Percentiles rank a stretch among this genome's conserved stretches.
These are phyloP conservation scores for Xestobium rufovillosum DNA, from an alignment of 2,888 invertebrate species.

Conservation along the genomic window DNA sequence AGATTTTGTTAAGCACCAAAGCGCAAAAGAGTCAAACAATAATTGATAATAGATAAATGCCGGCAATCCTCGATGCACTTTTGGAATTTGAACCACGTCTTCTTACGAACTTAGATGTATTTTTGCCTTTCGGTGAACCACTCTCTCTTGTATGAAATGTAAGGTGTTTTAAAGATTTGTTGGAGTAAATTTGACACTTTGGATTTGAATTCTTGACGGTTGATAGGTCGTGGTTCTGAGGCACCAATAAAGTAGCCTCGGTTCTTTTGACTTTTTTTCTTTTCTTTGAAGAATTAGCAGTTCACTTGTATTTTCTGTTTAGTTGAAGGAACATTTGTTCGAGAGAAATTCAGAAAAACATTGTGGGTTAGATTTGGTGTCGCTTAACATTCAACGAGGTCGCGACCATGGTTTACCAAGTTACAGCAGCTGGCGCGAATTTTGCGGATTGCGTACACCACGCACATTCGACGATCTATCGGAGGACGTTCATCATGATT, in stretches of 20 bases:
- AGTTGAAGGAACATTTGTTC: slow-evolving; percentile 64
- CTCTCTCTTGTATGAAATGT: too few relatives aligned
- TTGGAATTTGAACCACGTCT: too few relatives aligned
- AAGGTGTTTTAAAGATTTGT: too few relatives aligned
- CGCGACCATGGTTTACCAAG: slow-evolving; percentile 80
- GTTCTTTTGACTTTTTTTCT: background rate
- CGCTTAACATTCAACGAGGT: slow-evolving; percentile 82
- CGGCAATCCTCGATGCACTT: too few relatives aligned
- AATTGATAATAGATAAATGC: too few relatives aligned
- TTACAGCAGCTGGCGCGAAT: slow-evolving; percentile 68
- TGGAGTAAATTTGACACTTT: too few relatives aligned
- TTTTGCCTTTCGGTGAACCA: too few relatives aligned
- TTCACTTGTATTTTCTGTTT: slow-evolving; percentile 31
- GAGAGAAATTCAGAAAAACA: slow-evolving; percentile 41
- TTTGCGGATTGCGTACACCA: slow-evolving; percentile 62
- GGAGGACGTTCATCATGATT: slow-evolving; percentile 56
- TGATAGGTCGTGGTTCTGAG: too few relatives aligned
- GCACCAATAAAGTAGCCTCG: too few relatives aligned
- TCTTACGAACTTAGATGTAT: too few relatives aligned
- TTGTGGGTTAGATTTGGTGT: slow-evolving; percentile 77
- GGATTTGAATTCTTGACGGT: too few relatives aligned
- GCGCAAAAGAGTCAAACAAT: too few relatives aligned
- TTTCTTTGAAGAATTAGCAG: slow-evolving; percentile 3
- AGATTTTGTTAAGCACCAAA: slow-evolving; percentile 12
- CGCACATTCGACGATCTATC: slow-evolving; percentile 57